phyloP scores from a whole-genome alignment of 2,797 vertebrate species.

The Rousettus madagascariensis region DNA sequence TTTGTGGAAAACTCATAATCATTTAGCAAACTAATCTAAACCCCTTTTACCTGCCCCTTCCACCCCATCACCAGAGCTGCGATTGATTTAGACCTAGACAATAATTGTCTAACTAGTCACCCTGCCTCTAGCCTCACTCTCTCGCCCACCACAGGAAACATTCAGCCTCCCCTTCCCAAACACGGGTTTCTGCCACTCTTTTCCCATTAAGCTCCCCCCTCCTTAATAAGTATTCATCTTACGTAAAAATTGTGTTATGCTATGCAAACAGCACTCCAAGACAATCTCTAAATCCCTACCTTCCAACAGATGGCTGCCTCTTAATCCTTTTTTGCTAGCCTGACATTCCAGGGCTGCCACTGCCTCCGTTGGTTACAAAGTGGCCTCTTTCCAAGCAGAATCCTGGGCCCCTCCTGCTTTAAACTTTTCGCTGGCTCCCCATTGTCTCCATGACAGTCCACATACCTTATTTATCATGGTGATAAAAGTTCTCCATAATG shows the following conservation, averaged over 20 bases:
- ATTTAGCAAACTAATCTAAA: background rate
- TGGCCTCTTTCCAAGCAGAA: background rate
- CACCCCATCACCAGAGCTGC: background rate
- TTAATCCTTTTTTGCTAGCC: background rate
- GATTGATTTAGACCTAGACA: background rate
- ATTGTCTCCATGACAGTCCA: background rate
- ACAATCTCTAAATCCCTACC: background rate
- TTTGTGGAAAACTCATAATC: background rate
- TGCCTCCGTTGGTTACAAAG: background rate
- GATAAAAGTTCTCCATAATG: background rate
- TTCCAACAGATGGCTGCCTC: background rate
- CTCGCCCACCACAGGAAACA: background rate
- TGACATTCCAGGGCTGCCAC: background rate
- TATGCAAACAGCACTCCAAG: background rate
- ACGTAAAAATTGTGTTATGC: background rate
- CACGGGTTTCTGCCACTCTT: background rate
- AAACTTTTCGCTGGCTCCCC: background rate
- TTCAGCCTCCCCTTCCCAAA: background rate
- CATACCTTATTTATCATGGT: background rate
- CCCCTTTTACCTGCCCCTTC: background rate
- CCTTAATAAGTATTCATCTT: background rate
- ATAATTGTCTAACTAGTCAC: background rate
- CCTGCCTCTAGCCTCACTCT: background rate
- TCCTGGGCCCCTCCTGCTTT: background rate
- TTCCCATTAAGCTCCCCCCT: background rate